phyloP scores from a whole-genome alignment of 2,888 invertebrate species.

The Nomada lathburiana region DNA sequence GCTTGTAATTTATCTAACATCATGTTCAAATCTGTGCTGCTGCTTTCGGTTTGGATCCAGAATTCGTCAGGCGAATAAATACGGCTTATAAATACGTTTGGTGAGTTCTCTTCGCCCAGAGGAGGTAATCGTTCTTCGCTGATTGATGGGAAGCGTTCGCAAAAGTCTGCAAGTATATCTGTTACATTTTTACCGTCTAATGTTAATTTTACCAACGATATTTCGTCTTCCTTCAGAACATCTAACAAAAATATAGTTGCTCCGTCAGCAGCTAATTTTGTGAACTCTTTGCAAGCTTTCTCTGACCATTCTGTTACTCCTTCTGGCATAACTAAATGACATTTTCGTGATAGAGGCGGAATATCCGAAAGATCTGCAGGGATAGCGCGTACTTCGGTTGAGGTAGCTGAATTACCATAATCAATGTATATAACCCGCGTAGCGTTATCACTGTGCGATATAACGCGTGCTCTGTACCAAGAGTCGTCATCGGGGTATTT shows the following conservation, averaged over 20 bases:
- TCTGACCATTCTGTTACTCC: conserved; percentile 84
- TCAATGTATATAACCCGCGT: conserved; percentile 89
- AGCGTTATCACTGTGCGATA: conserved; percentile 86
- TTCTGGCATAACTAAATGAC: conserved; percentile 85
- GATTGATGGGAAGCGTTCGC: conserved; percentile 39
- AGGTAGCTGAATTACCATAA: conserved; percentile 89
- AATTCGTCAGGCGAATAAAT: conserved; percentile 78
- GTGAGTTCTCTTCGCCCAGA: conserved; percentile 78
- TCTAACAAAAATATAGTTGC: conserved; percentile 85
- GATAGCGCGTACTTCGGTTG: conserved; percentile 87
- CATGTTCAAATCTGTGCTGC: conserved; percentile 86
- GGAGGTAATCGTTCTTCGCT: conserved; percentile 77
- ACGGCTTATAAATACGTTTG: conserved; percentile 74
- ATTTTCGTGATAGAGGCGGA: conserved; percentile 88
- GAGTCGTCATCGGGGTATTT: conserved; percentile 88
- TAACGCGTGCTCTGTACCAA: conserved; percentile 89
- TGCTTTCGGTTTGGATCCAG: conserved; percentile 82
- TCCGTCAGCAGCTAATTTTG: conserved; percentile 84
- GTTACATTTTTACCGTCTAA: conserved; percentile 87
- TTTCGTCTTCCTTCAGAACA: conserved; percentile 86
- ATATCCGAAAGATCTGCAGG: conserved; percentile 87
- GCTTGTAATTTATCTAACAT: conserved; percentile 87
- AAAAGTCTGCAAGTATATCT: conserved; percentile 85
- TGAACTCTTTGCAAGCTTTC: conserved; percentile 81
- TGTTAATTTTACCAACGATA: conserved; percentile 88